phyloP scores from a whole-genome alignment of 2,113 vertebrate species.

The Odontesthes bonariensis region DNA sequence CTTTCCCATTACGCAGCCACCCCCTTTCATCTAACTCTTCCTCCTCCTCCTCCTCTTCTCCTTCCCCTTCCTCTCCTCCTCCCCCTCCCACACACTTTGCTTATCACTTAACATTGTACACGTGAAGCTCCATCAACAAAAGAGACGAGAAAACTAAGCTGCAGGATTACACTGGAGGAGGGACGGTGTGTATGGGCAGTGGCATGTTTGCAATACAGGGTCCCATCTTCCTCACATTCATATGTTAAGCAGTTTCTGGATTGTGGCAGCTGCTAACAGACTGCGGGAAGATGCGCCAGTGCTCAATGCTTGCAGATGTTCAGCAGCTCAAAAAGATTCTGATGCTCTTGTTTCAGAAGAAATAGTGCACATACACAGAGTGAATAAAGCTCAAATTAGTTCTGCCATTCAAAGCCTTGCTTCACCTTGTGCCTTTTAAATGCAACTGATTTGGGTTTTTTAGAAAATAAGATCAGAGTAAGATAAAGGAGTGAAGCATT shows the following conservation, averaged over 20 bases:
- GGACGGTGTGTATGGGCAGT: constrained; percentile 64
- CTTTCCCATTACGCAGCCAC: constrained; percentile 31
- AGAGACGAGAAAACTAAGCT: constrained; percentile 59
- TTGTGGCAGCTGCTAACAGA: constrained; percentile 69
- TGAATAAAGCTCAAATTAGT: constrained; percentile 58
- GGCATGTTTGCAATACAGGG: constrained; percentile 43
- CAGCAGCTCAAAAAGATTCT: constrained; percentile 64
- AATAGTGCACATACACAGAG: constrained; percentile 30
- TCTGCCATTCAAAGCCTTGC: constrained; percentile 42
- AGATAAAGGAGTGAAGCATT: background rate
- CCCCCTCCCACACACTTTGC: constrained; percentile 60
- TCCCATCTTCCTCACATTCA: constrained; percentile 71
- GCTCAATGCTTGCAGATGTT: constrained; percentile 78
- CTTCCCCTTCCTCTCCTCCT: constrained; percentile 21
- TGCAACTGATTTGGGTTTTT: constrained; percentile 2
- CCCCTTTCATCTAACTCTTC: constrained; percentile 46
- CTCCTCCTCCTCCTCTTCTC: constrained; percentile 19
- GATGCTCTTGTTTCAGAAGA: constrained; percentile 49
- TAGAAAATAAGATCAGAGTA: background rate
- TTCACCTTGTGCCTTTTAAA: constrained; percentile 36
- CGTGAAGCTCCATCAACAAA: constrained; percentile 65
- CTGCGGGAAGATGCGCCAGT: constrained; percentile 43
- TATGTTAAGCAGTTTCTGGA: constrained; percentile 67
- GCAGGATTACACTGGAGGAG: constrained; percentile 59
- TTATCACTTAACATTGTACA: constrained; percentile 78